Base-by-base conservation (phyloP, 1,140 invertebrate species). In the Papilio machaon region DNA sequence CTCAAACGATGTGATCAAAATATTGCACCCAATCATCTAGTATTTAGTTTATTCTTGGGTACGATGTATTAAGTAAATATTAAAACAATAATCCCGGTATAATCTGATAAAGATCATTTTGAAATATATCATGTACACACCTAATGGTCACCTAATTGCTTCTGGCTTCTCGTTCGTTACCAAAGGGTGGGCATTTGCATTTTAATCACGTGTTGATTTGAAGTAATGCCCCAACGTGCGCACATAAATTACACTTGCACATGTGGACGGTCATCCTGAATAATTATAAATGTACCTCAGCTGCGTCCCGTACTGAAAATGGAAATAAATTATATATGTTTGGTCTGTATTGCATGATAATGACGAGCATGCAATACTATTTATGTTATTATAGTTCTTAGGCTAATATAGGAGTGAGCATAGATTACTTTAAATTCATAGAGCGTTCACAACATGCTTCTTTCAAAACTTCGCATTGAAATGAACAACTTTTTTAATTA, bases 141-240 rank as follows among this genome's bases (percentile, higher is more conserved):
- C 38, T 54, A 82, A 58, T 73, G 70, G 52, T 90, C 74, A 82
- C 83, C 86, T 86, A 90, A 89, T 90, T 90, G 88, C 86, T 79
- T 80, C 82, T 82, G 81, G 80, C 67, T 83, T 82, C 83, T 73
- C 83, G 85, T 87, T 85, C 90, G 83, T 82, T 77, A 73, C 80
- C 87, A 87, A 89, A 89, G 85, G 86, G 88, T 82, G 38, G 82
- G 83, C 79, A 92, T 93, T 92, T 92, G 91, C 91, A 93, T 93
- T 93, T 92, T 92, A 91, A 93, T 92, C 86, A 91, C 87, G 88
- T 85, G 88, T 88, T 91, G 88, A 91, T 93, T 92, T 90, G 88
- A 90, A 89, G 87, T 90, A 86, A 91, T 90, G 89, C 85, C 79
- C 80, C 78, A 80, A 83, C 85, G 83, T 84, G 85, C 82, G 82